phyloP scores from a whole-genome alignment of 2,113 vertebrate species.

The Columbina picui region DNA sequence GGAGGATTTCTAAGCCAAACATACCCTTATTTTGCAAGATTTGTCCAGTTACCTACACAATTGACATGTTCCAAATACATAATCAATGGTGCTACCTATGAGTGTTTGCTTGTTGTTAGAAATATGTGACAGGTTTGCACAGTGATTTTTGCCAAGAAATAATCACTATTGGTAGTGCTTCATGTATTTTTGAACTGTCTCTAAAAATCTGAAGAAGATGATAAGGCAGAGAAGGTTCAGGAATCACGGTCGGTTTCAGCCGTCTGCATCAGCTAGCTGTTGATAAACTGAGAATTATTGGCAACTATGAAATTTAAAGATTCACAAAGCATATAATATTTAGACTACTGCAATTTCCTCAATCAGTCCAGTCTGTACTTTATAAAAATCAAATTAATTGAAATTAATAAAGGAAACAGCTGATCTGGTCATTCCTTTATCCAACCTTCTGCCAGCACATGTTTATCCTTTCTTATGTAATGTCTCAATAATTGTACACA shows the following conservation, averaged over 20 bases:
- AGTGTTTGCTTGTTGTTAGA: not conserved
- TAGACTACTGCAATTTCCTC: not conserved
- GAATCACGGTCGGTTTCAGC: not conserved
- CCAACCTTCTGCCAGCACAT: not conserved
- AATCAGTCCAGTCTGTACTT: not conserved
- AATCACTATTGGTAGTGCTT: not conserved
- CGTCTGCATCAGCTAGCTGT: not conserved
- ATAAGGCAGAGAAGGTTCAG: not conserved
- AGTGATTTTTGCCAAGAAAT: not conserved
- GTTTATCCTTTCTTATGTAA: not conserved
- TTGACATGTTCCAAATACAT: not conserved
- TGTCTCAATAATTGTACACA: not conserved
- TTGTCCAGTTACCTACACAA: not conserved
- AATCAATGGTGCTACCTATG: not conserved
- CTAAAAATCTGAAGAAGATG: not conserved
- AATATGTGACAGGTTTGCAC: not conserved
- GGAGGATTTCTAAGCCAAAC: not conserved
- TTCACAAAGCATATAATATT: not conserved
- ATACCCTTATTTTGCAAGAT: not conserved
- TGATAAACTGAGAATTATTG: constrained; percentile 14
- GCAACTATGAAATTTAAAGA: not conserved
- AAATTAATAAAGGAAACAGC: not conserved
- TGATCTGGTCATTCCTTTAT: not conserved
- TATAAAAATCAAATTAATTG: not conserved
- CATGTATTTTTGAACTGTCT: not conserved